A percentile compares a stretch with the other conserved stretches of the same genome.
Evolutionary conservation across 2,888 invertebrate species (phyloP).

Genomic region (Strigamia transsilvanica): DNA sequence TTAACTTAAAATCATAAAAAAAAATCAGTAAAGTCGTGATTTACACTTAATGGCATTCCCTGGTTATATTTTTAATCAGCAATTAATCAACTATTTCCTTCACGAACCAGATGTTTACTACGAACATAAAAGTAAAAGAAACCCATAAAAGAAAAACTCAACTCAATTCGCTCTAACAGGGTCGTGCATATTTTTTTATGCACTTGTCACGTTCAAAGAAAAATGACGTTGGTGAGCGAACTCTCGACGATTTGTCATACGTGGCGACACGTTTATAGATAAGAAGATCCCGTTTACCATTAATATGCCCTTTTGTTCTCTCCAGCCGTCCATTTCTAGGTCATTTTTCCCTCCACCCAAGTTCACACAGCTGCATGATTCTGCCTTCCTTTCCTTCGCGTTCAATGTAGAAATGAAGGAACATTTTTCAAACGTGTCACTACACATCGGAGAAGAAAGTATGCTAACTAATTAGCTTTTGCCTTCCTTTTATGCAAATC

Average conservation of each 20-base stretch:
- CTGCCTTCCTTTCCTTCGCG: neutral
- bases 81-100: constrained; percentile 1
- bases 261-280: constrained; percentile 38
- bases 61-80: constrained; percentile 5
- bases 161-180: neutral
- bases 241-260: constrained; percentile 24
- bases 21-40: neutral
- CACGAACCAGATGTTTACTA: constrained; percentile 1
- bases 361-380: neutral
- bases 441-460: neutral
- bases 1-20: neutral
- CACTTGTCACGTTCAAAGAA: constrained; percentile 39
- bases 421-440: constrained; percentile 29
- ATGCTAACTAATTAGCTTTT: constrained; percentile 31
- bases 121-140: constrained; percentile 15
- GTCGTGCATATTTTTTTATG: constrained; percentile 24
- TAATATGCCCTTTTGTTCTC: constrained; percentile 38
- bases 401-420: neutral
- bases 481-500: constrained; percentile 26
- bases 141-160: constrained; percentile 15
- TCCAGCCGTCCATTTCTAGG: constrained; percentile 29
- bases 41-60: constrained; percentile 30
- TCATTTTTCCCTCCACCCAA: constrained; percentile 12
- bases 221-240: constrained; percentile 32
- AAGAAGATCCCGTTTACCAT: constrained; percentile 38